Base-by-base conservation (phyloP, 2,113 vertebrate species). In the Peromyscus polionotus region DNA sequence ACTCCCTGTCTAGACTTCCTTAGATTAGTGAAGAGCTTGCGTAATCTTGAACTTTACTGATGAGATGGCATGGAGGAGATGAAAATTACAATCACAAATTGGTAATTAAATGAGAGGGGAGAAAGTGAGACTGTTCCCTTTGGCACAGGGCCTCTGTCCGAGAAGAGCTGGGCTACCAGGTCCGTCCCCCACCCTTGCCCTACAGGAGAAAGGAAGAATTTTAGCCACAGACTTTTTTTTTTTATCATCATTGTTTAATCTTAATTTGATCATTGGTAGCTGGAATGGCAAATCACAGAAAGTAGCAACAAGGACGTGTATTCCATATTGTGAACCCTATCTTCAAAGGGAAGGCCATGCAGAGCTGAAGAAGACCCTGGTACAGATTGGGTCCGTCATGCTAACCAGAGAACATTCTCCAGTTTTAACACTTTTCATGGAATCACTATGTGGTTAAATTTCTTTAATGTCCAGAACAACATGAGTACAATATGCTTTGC, bases 391-490 rank as follows among this genome's bases (percentile, higher is more conserved):
- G 36, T 63, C 54, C 76, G 42, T 57, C 31, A 70, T 42, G 65
- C 19, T 95, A 68, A 33, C 11, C 26, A 61, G 90, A 94, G 75
- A 84, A 12, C 51, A 70, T 57, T 95, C 91, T 80, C 73, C 97
- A 88, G 73, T 87, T 93, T 88, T 90, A 92, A 88, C 13, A 24
- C 61, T 87, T 90, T 80, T 14, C 63, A 83, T 36, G 93, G 33
- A 59, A 95, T 73, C 54, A 83, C 39, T 33, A 39, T 88, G 14
- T 67, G 36, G 67, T 93, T 95, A 63, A 75, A 88, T 96, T 73
- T 70, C 86, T 48, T 86, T 97, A 92, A 95, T 95, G 5, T 94
- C 26, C 67, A 95, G 85, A 96, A 94, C 73, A 98, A 96, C 86
- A 42, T 77, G 92, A 39, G 8, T 79, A 97, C 9, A 4, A 81